Evolutionary conservation across 2,888 invertebrate genomes (phyloP).

Genomic region (Meteorus colon): DNA sequence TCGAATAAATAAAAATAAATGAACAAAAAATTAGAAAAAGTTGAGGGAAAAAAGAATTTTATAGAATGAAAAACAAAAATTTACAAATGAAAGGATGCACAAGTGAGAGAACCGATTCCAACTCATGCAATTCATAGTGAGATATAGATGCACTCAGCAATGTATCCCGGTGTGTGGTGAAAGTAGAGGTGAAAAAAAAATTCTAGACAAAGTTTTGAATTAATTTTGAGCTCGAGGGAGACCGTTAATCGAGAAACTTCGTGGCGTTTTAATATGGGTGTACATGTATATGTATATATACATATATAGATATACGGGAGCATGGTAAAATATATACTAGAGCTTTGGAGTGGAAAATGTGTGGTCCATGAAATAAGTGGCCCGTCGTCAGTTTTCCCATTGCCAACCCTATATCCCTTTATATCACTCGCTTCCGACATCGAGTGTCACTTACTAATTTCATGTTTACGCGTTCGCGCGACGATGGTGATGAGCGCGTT

Average conservation of each 20-base stretch:
- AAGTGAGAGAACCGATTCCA: background rate
- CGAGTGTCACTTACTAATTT: background rate
- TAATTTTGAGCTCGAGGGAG: conserved; percentile 27
- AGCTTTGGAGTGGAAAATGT: background rate
- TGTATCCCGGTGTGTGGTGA: conserved; percentile 2
- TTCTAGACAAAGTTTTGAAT: background rate
- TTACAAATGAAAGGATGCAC: background rate
- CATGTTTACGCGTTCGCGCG: background rate
- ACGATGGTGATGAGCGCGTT: background rate
- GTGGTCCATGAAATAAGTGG: conserved; percentile 7
- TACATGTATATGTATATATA: background rate
- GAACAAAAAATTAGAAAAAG: background rate
- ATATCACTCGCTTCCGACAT: background rate
- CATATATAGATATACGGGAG: background rate
- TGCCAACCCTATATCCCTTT: background rate
- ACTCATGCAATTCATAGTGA: conserved; percentile 8
- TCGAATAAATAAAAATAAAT: background rate
- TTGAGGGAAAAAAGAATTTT: background rate
- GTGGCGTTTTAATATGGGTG: background rate
- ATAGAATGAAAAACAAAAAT: background rate
- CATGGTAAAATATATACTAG: background rate
- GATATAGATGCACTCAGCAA: conserved; percentile 31
- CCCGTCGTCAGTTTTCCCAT: background rate
- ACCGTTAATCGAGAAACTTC: conserved; percentile 37
- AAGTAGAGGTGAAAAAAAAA: background rate